phyloP scores from a whole-genome alignment of 2,797 vertebrate genomes.

The Sebastes vulpes region DNA sequence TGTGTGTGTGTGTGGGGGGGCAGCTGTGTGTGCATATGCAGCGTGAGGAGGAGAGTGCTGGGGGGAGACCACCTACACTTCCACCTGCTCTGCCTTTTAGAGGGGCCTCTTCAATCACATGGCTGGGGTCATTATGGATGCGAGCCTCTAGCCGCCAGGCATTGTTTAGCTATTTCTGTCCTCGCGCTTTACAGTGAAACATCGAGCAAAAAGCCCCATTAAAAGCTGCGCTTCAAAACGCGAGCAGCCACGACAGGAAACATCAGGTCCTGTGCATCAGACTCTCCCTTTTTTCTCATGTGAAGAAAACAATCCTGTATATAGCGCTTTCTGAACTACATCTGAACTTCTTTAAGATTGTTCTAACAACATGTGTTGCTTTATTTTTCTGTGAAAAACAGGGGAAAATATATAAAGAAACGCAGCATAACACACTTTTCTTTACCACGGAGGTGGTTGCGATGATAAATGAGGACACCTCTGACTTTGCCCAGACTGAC shows the following conservation, averaged over 20 bases:
- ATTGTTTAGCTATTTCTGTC: constrained; percentile 84
- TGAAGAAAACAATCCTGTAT: neutral
- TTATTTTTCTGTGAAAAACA: neutral
- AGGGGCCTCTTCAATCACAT: constrained; percentile 80
- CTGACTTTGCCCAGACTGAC: constrained; percentile 56
- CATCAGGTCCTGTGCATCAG: constrained; percentile 13
- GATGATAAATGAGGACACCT: constrained; percentile 61
- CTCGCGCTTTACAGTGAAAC: constrained; percentile 63
- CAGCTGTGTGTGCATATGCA: constrained; percentile 54
- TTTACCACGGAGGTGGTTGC: constrained; percentile 44
- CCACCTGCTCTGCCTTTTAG: constrained; percentile 81
- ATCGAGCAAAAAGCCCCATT: constrained; percentile 65
- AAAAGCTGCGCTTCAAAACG: constrained; percentile 60
- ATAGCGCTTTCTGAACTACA: neutral
- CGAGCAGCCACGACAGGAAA: constrained; percentile 58
- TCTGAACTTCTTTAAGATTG: neutral
- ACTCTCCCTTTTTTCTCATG: neutral
- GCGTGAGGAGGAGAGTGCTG: constrained; percentile 62
- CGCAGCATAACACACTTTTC: neutral
- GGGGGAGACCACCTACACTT: constrained; percentile 84
- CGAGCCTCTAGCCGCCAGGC: constrained; percentile 69
- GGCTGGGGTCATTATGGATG: constrained; percentile 81
- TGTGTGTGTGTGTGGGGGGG: neutral
- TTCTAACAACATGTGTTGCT: neutral
- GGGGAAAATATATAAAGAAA: neutral